Conservation (phyloP, 2,797 vertebrate genomes). For the Channa striata region DNA sequence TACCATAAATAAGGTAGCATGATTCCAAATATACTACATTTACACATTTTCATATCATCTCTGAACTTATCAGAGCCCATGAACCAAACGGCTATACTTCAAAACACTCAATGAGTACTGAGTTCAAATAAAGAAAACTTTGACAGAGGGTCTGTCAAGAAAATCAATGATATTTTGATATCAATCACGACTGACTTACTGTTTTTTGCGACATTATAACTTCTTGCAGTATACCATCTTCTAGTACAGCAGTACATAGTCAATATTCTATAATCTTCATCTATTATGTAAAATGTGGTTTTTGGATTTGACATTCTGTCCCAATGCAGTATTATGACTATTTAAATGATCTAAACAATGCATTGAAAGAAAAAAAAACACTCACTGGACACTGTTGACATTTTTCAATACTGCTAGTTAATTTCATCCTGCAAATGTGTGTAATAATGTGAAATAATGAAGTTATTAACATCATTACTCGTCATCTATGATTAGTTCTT, state of each 20-base stretch:
- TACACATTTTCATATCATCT: constrained; percentile 71
- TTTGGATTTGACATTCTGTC: too few relatives aligned
- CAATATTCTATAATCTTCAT: background rate
- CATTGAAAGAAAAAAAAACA: too few relatives aligned
- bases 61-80: constrained; percentile 50
- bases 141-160: background rate
- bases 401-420: too few relatives aligned
- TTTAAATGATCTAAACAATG: too few relatives aligned
- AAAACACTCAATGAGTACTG: constrained; percentile 25
- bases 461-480: background rate
- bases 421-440: too few relatives aligned
- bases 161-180: background rate
- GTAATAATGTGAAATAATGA: too few relatives aligned
- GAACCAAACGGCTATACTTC: constrained; percentile 71
- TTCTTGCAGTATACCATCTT: background rate
- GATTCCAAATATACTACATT: constrained; percentile 55
- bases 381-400: too few relatives aligned
- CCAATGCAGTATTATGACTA: too few relatives aligned
- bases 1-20: background rate
- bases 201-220: background rate
- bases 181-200: background rate
- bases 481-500: background rate
- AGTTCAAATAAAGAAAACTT: constrained; percentile 37
- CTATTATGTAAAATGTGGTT: background rate
- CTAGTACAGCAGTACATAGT: background rate